Evolutionary conservation across 2,888 invertebrate genomes (phyloP).

Genomic region (Catocala fraxini): DNA sequence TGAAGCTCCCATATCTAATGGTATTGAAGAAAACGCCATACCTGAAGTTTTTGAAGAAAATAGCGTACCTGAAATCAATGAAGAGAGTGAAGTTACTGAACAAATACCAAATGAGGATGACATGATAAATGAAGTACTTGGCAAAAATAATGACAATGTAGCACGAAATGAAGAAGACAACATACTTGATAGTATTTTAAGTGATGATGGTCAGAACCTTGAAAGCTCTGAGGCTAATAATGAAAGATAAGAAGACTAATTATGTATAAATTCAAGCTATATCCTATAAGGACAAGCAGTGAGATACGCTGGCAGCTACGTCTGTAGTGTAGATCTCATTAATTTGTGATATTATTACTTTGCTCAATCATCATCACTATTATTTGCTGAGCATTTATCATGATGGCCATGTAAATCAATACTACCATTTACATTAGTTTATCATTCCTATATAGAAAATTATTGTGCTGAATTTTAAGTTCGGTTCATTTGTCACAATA

Average conservation of each 20-base stretch:
- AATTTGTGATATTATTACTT: constrained; percentile 29
- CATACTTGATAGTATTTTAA: constrained; percentile 59
- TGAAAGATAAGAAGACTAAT: constrained; percentile 48
- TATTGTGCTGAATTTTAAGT: background rate
- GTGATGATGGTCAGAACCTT: constrained; percentile 54
- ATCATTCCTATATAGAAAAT: background rate
- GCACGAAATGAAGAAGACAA: constrained; percentile 59
- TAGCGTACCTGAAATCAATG: constrained; percentile 21
- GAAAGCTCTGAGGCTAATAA: constrained; percentile 52
- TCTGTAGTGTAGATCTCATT: constrained; percentile 32
- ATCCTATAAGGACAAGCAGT: constrained; percentile 18
- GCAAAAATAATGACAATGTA: constrained; percentile 40
- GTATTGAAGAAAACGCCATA: background rate
- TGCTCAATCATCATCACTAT: constrained; percentile 26
- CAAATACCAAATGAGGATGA: constrained; percentile 47
- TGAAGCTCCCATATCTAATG: too few species aligned
- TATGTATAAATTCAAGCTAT: constrained; percentile 12
- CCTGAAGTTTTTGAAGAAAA: constrained; percentile 5
- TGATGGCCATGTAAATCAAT: background rate
- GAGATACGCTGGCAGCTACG: constrained; percentile 22
- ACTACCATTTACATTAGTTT: background rate
- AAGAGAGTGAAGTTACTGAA: constrained; percentile 19
- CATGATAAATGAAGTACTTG: constrained; percentile 44
- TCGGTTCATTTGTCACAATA: background rate
- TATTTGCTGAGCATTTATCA: constrained; percentile 40